Conservation (phyloP, 1,140 invertebrate genomes). For the Drosophila obscura region DNA sequence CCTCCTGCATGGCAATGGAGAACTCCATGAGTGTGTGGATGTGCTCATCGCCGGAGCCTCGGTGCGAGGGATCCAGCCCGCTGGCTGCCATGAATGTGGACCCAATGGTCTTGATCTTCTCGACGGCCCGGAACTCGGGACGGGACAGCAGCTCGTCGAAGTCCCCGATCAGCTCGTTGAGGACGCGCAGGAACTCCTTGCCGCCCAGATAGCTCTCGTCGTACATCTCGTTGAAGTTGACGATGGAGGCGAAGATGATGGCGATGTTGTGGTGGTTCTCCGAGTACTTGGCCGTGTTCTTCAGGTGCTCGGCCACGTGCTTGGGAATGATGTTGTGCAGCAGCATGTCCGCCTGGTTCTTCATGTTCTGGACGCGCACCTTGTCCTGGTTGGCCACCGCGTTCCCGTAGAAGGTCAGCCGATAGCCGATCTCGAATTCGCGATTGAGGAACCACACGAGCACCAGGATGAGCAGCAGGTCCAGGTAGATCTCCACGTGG, state of each 20-base stretch:
- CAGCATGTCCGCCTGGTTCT: slow-evolving; percentile 97
- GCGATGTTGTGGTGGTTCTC: slow-evolving; percentile 97
- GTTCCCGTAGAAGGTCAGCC: slow-evolving; percentile 96
- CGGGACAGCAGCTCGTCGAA: slow-evolving; percentile 96
- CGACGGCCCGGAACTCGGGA: slow-evolving; percentile 93
- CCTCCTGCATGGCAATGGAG: slow-evolving; percentile 93
- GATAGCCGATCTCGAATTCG: slow-evolving; percentile 97
- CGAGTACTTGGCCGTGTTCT: slow-evolving; percentile 97
- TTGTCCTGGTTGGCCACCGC: slow-evolving; percentile 94
- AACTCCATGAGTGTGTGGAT: slow-evolving; percentile 95
- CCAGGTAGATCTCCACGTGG: slow-evolving; percentile 90
- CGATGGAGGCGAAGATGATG: slow-evolving; percentile 97
- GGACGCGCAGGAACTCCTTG: slow-evolving; percentile 95
- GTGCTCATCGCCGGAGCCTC: slow-evolving; percentile 89
- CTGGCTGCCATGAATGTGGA: slow-evolving; percentile 99
- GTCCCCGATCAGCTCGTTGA: slow-evolving; percentile 97
- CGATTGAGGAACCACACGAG: slow-evolving; percentile 96
- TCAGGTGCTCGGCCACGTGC: slow-evolving; percentile 96
- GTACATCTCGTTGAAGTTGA: slow-evolving; percentile 98
- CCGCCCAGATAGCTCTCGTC: slow-evolving; percentile 97
- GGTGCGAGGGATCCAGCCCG: slow-evolving; percentile 92
- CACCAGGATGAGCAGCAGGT: slow-evolving; percentile 91
- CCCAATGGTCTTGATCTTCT: slow-evolving; percentile 99
- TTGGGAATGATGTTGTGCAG: slow-evolving; percentile 98
- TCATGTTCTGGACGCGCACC: slow-evolving; percentile 92